Evolutionary conservation across 2,113 vertebrate genomes (phyloP), one percentile per base, ranked within the genome.

Genomic region (Odobenus rosmarus): DNA sequence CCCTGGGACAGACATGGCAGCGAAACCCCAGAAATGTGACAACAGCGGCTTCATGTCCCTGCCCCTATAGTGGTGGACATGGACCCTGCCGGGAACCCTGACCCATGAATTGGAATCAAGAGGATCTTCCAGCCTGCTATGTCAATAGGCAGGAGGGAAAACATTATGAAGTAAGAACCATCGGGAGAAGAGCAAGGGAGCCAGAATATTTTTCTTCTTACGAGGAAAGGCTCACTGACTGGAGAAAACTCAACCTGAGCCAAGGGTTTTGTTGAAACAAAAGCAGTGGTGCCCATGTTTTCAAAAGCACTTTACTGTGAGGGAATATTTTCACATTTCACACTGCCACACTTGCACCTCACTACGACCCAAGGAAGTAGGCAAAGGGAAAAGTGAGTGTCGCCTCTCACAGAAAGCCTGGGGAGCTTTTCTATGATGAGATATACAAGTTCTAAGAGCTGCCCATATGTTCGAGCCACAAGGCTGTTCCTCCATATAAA

Each of bases 401-500:
- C 7, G 13, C 21, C 6, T 12, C 16, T 82, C 83, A 53, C 10
- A 86, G 77, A 72, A 95, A 71, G 92, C 28, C 15, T 49, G 11
- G 57, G 51, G 33, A 62, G 5, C 64, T 28, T 46, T 85, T 95
- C 62, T 80, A 19, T 64, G 49, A 85, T 59, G 71, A 96, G 72
- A 79, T 85, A 46, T 0, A 71, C 42, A 76, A 21, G 74, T 86
- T 93, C 23, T 84, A 80, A 93, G 86, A 91, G 86, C 71, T 83
- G 62, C 39, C 69, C 42, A 19, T 67, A n/a, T 5, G 21, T 39
- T 62, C 0, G 1, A 69, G 67, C 81, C 36, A 64, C 80, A 88
- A 91, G 57, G 7, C 69, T 92, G 26, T 62, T 95, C n/a, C 74
- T 95, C 23, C 1, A 53, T 72, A 19, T 57, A 77, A 84, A 95